Conservation (phyloP, 2,888 invertebrate genomes). For the Emmelina monodactyla region DNA sequence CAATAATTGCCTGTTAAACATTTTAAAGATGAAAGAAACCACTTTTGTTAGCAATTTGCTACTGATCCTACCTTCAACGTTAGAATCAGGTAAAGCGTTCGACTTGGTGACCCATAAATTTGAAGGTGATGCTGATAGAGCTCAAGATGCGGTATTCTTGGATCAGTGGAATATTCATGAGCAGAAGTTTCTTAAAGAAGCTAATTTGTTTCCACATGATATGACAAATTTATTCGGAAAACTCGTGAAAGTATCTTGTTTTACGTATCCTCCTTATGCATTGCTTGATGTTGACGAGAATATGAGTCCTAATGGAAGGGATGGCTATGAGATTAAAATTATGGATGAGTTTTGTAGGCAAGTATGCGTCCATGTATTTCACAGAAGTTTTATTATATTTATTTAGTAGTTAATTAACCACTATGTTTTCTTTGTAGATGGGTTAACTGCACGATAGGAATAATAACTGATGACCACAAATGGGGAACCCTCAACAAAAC, state of each 20-base stretch:
- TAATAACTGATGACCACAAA: too few relatives aligned
- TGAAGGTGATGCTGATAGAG: constrained; percentile 29
- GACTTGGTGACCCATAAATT: constrained; percentile 50
- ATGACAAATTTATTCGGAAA: constrained; percentile 50
- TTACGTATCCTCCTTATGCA: constrained; percentile 68
- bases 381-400: too few relatives aligned
- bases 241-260: constrained; percentile 56
- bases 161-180: constrained; percentile 46
- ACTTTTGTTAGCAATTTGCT: constrained; percentile 39
- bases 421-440: too few relatives aligned
- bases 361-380: too few relatives aligned
- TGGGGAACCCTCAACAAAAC: too few relatives aligned
- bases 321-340: constrained; percentile 62
- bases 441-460: too few relatives aligned
- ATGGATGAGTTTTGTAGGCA: constrained; percentile 60
- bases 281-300: constrained; percentile 51
- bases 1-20: constrained; percentile 18
- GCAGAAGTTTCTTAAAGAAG: constrained; percentile 27
- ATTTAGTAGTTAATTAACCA: too few relatives aligned
- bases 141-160: constrained; percentile 28
- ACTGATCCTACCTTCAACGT: constrained; percentile 24
- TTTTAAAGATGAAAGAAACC: constrained; percentile 34
- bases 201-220: constrained; percentile 54
- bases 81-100: constrained; percentile 23
- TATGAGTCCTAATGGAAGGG: constrained; percentile 42